These are phyloP conservation scores for Elysia chlorotica DNA, from an alignment of 1,140 invertebrate species.

Conservation along the genomic window DNA sequence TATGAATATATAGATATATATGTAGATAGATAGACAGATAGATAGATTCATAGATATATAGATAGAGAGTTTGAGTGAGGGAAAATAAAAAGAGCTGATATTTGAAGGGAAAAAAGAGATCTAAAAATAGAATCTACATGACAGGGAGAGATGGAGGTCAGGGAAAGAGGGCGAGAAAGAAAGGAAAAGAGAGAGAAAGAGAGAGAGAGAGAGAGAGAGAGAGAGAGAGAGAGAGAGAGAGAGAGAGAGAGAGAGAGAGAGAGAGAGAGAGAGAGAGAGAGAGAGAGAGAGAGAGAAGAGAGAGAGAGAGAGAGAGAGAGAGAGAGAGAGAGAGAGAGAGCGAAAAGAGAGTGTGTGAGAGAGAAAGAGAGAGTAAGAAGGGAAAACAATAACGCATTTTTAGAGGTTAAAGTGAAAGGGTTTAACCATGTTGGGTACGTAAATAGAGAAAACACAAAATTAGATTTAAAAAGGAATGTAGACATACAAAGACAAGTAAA, in stretches of 20 bases:
- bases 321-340: neutral
- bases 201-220: neutral
- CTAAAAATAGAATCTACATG: neutral
- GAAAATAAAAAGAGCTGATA: neutral
- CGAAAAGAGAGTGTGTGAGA: neutral
- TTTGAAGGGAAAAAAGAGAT: neutral
- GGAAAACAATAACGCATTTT: neutral
- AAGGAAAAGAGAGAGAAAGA: neutral
- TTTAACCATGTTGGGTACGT: too few relatives aligned
- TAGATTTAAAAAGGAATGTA: too few relatives aligned
- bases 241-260: neutral
- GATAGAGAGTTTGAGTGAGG: neutral
- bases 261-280: neutral
- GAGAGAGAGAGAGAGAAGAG: neutral
- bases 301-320: neutral
- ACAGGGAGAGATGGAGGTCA: neutral
- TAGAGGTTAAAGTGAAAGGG: too few relatives aligned
- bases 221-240: neutral
- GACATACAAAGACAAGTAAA: too few relatives aligned
- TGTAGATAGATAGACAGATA: too few relatives aligned
- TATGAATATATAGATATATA: too few relatives aligned
- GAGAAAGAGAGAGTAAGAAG: neutral
- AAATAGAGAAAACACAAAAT: too few relatives aligned
- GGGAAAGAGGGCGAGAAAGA: neutral
- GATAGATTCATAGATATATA: too few relatives aligned